Conservation (phyloP, 2,113 vertebrate genomes). For the Eptesicus fuscus region DNA sequence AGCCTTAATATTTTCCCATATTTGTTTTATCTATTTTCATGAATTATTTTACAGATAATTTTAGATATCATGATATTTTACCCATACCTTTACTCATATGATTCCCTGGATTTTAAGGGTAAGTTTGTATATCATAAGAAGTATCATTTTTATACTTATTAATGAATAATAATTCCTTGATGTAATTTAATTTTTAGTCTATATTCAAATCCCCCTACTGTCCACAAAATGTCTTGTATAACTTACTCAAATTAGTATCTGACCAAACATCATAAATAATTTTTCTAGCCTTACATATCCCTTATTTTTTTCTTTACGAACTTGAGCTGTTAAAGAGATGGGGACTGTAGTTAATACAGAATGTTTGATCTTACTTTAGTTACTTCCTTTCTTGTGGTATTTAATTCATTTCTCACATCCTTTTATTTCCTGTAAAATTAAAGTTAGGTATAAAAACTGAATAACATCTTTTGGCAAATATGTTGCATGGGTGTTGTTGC, state of each 20-base stretch:
- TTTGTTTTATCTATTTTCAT: slow-evolving; percentile 22
- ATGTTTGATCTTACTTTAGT: slow-evolving; percentile 45
- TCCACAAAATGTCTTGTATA: not conserved
- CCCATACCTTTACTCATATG: not conserved
- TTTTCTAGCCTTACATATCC: not conserved
- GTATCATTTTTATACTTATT: not conserved
- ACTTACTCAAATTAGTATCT: not conserved
- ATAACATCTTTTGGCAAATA: slow-evolving; percentile 25
- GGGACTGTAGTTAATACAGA: not conserved
- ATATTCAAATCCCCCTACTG: not conserved
- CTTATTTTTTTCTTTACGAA: not conserved
- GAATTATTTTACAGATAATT: not conserved
- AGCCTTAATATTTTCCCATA: not conserved
- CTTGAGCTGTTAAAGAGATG: slow-evolving; percentile 12
- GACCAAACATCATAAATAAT: not conserved
- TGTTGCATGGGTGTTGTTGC: not conserved
- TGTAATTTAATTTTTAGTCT: slow-evolving; percentile 13
- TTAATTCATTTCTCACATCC: slow-evolving; percentile 25
- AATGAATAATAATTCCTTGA: not conserved
- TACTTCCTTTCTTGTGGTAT: slow-evolving; percentile 30
- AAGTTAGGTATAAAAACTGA: slow-evolving; percentile 5
- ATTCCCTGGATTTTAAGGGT: not conserved
- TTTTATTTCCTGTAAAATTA: slow-evolving; percentile 22
- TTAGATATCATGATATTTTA: slow-evolving; percentile 4
- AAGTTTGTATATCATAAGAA: not conserved